Evolutionary conservation across 2,113 vertebrate genomes (phyloP).

Genomic region (Hypanus sabinus): DNA sequence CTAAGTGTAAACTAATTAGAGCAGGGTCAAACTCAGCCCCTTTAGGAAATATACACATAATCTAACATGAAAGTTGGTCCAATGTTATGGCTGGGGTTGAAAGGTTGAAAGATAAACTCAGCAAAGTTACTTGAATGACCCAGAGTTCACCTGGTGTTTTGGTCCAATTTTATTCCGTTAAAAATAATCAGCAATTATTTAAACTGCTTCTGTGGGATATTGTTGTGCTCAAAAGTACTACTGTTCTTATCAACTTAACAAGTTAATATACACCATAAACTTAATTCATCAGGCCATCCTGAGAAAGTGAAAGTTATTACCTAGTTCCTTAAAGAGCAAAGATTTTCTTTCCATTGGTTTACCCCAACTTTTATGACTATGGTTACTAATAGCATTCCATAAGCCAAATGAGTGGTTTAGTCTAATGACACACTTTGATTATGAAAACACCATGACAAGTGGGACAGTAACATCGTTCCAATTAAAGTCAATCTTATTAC

Average conservation of each 20-base stretch:
- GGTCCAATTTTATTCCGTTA: not conserved
- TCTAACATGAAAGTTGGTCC: not conserved
- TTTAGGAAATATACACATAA: not conserved
- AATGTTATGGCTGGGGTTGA: not conserved
- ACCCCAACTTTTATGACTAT: not conserved
- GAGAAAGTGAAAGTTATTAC: not conserved
- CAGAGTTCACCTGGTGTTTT: not conserved
- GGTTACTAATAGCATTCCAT: not conserved
- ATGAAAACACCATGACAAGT: not conserved
- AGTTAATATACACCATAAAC: not conserved
- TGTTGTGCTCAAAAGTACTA: not conserved
- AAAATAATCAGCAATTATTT: not conserved
- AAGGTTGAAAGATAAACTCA: not conserved
- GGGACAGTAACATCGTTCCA: not conserved
- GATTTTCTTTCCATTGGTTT: not conserved
- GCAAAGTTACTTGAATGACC: not conserved
- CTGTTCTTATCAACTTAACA: not conserved
- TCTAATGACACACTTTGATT: not conserved
- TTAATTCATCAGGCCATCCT: slow-evolving; percentile 2
- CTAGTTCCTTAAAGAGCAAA: not conserved
- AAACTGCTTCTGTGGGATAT: not conserved
- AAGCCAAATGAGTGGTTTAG: not conserved
- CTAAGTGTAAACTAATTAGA: too few relatives aligned
- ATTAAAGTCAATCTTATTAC: slow-evolving; percentile 1
- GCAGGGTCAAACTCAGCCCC: not conserved